Percentiles rank a stretch among this genome's conserved stretches.
These are phyloP conservation scores for Cheilosia pagana DNA, from an alignment of 2,888 invertebrate genomes.

Conservation along the genomic window DNA sequence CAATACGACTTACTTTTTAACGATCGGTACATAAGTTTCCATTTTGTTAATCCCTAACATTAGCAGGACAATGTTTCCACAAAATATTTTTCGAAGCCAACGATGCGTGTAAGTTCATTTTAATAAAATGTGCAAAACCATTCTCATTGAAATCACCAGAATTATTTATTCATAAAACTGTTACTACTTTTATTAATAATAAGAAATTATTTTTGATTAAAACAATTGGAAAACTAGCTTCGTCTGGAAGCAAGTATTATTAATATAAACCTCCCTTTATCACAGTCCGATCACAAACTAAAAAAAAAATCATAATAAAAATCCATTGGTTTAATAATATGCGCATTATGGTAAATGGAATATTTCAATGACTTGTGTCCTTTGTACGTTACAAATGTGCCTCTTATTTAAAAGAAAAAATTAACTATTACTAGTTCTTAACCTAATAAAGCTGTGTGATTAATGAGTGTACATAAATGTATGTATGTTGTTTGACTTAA, in stretches of 20 bases:
- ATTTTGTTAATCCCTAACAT: too few relatives aligned
- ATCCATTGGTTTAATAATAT: slow-evolving; percentile 1
- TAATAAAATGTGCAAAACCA: too few relatives aligned
- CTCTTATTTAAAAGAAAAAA: slow-evolving; percentile 23
- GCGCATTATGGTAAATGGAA: slow-evolving; percentile 35
- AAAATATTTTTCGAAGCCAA: too few relatives aligned
- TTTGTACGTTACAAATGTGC: slow-evolving; percentile 53
- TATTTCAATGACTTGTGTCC: slow-evolving; percentile 25
- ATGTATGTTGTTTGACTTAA: slow-evolving; percentile 37
- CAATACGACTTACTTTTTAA: too few relatives aligned
- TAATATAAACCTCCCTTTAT: slow-evolving; percentile 45
- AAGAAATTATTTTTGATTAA: not conserved
- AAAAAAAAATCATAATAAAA: slow-evolving; percentile 25
- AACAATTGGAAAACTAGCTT: slow-evolving; percentile 29
- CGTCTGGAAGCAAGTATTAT: slow-evolving; percentile 34
- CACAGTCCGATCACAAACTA: slow-evolving; percentile 59
- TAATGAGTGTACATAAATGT: slow-evolving; percentile 23
- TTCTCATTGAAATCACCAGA: not conserved
- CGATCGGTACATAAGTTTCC: too few relatives aligned
- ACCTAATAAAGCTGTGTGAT: slow-evolving; percentile 66
- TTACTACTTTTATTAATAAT: not conserved
- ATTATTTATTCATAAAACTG: not conserved
- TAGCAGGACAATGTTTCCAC: too few relatives aligned
- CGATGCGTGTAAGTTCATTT: too few relatives aligned
- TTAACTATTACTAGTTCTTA: slow-evolving; percentile 16